Percentiles rank a stretch among this genome's conserved stretches.
phyloP scores from a whole-genome alignment of 35 echinoderm and acorn worm genomes.

The Heliocidaris erythrogramma region DNA sequence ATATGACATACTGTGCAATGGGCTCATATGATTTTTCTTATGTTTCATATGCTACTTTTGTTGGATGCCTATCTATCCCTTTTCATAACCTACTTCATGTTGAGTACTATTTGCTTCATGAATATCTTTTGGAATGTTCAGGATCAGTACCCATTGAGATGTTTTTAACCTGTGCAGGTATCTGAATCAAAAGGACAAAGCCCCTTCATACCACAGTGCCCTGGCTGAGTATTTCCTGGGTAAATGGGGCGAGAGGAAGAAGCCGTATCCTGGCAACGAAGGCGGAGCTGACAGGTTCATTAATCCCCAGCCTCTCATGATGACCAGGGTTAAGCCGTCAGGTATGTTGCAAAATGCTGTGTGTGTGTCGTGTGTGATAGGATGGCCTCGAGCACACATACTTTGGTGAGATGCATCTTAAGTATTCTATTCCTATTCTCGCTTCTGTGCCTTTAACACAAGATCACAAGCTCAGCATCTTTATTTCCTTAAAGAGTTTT shows the following conservation, averaged over 20 bases:
- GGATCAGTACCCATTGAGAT: too few species aligned
- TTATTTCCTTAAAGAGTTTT: too few species aligned
- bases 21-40: too few species aligned
- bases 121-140: too few species aligned
- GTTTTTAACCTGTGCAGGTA: slow-evolving; percentile 69
- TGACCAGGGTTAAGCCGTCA: slow-evolving; percentile 2
- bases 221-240: slow-evolving; percentile 82
- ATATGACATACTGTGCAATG: too few species aligned
- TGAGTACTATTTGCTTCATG: too few species aligned
- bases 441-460: too few species aligned
- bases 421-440: too few species aligned
- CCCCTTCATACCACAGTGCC: slow-evolving; percentile 81
- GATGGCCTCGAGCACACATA: too few species aligned
- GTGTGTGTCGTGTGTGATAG: too few species aligned
- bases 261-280: slow-evolving; percentile 86
- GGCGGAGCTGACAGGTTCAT: slow-evolving; percentile 74
- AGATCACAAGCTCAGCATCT: too few species aligned
- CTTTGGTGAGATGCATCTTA: too few species aligned
- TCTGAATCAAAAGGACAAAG: slow-evolving; percentile 78
- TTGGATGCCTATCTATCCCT: neutral
- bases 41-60: neutral
- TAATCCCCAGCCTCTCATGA: slow-evolving; percentile 53
- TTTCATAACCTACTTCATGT: neutral
- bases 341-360: neutral
- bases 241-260: slow-evolving; percentile 71